Evolutionary conservation across 2,113 vertebrate species (phyloP), one percentile per base, ranked within the genome.

Genomic region (Micronycteris hirsuta): DNA sequence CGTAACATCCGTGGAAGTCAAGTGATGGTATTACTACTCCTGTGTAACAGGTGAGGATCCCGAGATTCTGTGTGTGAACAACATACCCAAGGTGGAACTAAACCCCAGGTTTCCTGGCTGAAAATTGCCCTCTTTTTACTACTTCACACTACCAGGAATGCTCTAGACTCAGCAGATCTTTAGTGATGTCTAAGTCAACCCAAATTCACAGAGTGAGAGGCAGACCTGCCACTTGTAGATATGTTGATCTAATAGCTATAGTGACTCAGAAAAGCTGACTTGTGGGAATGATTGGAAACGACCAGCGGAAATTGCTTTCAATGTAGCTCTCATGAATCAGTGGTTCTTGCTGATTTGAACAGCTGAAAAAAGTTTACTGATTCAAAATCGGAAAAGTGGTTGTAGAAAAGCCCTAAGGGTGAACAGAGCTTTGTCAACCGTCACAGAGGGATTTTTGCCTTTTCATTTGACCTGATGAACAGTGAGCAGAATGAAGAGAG

Each of bases 221-320:
- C 89, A 90, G 94, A 73, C 43, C 61, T 84, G 85, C 74, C 89
- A 89, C 96, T 84, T 91, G 91, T 56, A 84, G 78, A 80, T 43
- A 56, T 76, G 82, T 93, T 91, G 78, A 96, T 94, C 96, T 96
- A 96, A 93, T 93, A 87, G 93, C 93, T 92, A 73, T 4, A 76
- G 93, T 85, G 94, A 96, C 95, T 97, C 93, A 77, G 89, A 97
- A 97, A 76, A 95, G 96, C 96, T 98, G 95, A 97, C 93, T 87
- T 81, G 88, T 91, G 93, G 78, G 95, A 97, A 96, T 86, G 78
- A 93, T 2, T 80, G 78, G 91, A 97, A 97, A 95, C 78, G 93
- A 98, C 36, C 95, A 97, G 89, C 83, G 93, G 83, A 96, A 93
- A 98, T 83, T 94, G 89, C 96, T 93, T 94, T 94, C 93, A 87